Base-by-base conservation (phyloP, 2,888 invertebrate species). In the Acronicta aceris region DNA sequence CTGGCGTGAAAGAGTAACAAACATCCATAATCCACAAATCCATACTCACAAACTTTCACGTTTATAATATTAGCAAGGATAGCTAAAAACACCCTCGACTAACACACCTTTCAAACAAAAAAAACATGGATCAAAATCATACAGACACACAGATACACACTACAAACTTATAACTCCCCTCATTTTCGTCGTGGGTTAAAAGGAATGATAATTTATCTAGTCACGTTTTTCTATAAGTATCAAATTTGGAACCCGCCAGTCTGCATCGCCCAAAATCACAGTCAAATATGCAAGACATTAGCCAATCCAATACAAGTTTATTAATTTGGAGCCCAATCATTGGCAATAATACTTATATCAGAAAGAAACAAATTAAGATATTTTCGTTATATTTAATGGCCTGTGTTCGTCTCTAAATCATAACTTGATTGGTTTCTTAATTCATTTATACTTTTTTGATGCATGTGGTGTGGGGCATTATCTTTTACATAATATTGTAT, bases 281-380 rank as follows among this genome's bases (percentile, higher is more conserved):
- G 30, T 0, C 10, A 63, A 66, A 59, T 47, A 46, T 43, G 17
- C 13, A 55, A 55, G 51, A 63, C 42, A 54, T 58, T 59, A 70
- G 47, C 61, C 33, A 33, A 33, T 33, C 33, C 62, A 68, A 63
- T 60, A 64, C 51, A 65, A 45, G 46, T 52, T 67, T 65, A 71
- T 67, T 73, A 71, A 67, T 71, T 78, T 70, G 43, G 58, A 59
- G 58, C 33, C 55, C 65, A 75, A 80, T 76, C 71, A 50, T 43
- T 71, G 40, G 36, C 54, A 50, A 65, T 67, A 63, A 64, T 52
- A 59, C 62, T 64, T 63, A 74, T 63, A 67, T 42, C 48, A 69
- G 41, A 59, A 48, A 45, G 57, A 58, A 77, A 62, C 63, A 65
- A 76, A 79, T 74, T 56, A 78, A 81, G 74, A 76, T 56, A 65